Conservation (phyloP, 2,113 vertebrate species). For the Catagonus wagneri region DNA sequence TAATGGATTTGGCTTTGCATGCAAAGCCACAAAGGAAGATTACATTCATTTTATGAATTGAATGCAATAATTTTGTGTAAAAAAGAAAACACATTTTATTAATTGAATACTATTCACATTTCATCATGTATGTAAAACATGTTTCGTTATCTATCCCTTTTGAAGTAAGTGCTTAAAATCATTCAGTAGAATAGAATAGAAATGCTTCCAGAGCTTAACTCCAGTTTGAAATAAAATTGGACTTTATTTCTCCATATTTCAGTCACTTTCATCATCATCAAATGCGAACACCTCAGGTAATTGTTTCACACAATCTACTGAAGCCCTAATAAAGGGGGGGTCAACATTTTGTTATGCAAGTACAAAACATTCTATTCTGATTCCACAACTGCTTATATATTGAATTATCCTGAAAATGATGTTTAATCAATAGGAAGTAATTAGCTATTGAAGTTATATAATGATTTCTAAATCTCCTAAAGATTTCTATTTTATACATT, state of each 20-base stretch:
- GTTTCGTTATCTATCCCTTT: not conserved
- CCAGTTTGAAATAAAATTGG: not conserved
- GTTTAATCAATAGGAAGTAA: not conserved
- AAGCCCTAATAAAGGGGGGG: not conserved
- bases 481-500: not conserved
- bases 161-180: not conserved
- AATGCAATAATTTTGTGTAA: not conserved
- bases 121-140: not conserved
- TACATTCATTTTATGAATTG: not conserved
- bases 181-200: not conserved
- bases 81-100: not conserved
- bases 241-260: not conserved
- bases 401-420: not conserved
- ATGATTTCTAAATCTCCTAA: constrained; percentile 8
- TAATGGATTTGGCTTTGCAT: not conserved
- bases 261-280: not conserved
- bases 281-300: not conserved
- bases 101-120: not conserved
- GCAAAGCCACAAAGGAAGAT: not conserved
- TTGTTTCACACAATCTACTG: not conserved
- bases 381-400: not conserved
- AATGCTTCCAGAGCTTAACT: not conserved
- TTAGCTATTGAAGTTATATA: not conserved
- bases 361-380: not conserved
- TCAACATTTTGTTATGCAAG: not conserved